Evolutionary conservation across 1,140 invertebrate species (phyloP).

Genomic region (Diabrotica virgifera): DNA sequence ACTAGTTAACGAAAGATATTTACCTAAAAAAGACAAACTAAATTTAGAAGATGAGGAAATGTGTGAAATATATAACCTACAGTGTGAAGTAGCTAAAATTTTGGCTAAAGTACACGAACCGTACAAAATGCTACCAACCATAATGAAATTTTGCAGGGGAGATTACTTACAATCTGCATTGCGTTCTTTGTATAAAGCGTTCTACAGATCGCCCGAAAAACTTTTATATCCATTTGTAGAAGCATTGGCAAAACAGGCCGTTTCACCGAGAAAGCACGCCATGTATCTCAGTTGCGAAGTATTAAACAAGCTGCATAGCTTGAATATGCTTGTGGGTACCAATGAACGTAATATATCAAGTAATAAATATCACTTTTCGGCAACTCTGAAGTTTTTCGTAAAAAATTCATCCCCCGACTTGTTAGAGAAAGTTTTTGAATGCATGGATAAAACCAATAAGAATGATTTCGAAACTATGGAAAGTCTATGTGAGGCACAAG

Average conservation of each 20-base stretch:
- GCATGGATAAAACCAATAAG: slow-evolving; percentile 18
- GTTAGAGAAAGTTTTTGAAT: not conserved
- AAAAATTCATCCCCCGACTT: slow-evolving; percentile 21
- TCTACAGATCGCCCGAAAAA: slow-evolving; percentile 21
- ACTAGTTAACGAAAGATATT: slow-evolving; percentile 8
- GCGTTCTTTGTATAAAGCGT: slow-evolving; percentile 13
- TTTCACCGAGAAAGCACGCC: slow-evolving; percentile 23
- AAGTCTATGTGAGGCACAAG: not conserved
- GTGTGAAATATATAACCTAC: slow-evolving; percentile 19
- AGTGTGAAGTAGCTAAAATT: slow-evolving; percentile 13
- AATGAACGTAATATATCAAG: slow-evolving; percentile 14
- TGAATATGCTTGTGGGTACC: not conserved
- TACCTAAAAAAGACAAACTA: slow-evolving; percentile 16
- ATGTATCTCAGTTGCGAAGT: slow-evolving; percentile 20
- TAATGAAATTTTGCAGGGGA: slow-evolving; percentile 22
- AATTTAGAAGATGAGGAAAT: slow-evolving; percentile 17
- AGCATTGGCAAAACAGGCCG: slow-evolving; percentile 15
- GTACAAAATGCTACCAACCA: slow-evolving; percentile 8
- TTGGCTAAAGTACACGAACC: slow-evolving; percentile 8
- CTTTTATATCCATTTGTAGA: slow-evolving; percentile 14
- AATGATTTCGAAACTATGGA: slow-evolving; percentile 21
- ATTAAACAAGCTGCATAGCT: not conserved
- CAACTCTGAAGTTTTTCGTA: slow-evolving; percentile 21
- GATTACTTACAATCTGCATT: slow-evolving; percentile 23
- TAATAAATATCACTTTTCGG: slow-evolving; percentile 23